phyloP scores from a whole-genome alignment of 2,888 invertebrate species.

The Alviniconcha strummeri region DNA sequence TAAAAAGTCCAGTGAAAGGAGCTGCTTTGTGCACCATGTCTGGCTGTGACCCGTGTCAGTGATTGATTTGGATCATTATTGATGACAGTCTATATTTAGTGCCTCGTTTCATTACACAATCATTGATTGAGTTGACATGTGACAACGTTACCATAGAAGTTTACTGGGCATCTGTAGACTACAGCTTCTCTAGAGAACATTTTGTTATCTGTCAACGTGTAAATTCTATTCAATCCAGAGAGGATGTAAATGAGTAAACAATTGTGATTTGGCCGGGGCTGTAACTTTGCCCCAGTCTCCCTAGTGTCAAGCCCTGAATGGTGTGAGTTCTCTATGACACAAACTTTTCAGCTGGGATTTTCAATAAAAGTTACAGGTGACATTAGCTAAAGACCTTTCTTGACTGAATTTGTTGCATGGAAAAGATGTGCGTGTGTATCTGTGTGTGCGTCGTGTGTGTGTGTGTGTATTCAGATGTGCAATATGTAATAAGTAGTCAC shows the following conservation, averaged over 20 bases:
- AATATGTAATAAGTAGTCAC: too few relatives aligned
- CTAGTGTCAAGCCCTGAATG: conserved; percentile 36
- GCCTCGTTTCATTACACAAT: conserved; percentile 34
- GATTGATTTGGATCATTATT: conserved; percentile 22
- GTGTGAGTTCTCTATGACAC: conserved; percentile 32
- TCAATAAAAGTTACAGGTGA: conserved; percentile 37
- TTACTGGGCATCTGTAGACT: conserved; percentile 31
- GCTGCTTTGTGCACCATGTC: conserved; percentile 23
- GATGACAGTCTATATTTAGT: conserved; percentile 23
- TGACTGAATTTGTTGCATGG: too few relatives aligned
- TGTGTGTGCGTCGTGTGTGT: neutral
- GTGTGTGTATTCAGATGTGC: neutral
- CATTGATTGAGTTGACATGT: conserved; percentile 24
- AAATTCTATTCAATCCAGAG: conserved; percentile 37
- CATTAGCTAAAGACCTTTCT: conserved; percentile 11
- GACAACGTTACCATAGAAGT: conserved; percentile 21
- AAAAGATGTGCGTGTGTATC: too few relatives aligned
- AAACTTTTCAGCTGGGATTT: conserved; percentile 37
- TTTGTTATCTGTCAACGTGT: conserved; percentile 32
- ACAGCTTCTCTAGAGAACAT: conserved; percentile 32
- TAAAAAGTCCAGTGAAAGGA: conserved; percentile 13
- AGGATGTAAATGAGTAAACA: conserved; percentile 35
- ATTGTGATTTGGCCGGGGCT: conserved; percentile 33
- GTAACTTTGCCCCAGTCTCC: conserved; percentile 25
- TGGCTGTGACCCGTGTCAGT: conserved; percentile 29